These are phyloP conservation scores for Albula goreensis DNA, from an alignment of 2,113 vertebrate genomes.

Conservation along the genomic window DNA sequence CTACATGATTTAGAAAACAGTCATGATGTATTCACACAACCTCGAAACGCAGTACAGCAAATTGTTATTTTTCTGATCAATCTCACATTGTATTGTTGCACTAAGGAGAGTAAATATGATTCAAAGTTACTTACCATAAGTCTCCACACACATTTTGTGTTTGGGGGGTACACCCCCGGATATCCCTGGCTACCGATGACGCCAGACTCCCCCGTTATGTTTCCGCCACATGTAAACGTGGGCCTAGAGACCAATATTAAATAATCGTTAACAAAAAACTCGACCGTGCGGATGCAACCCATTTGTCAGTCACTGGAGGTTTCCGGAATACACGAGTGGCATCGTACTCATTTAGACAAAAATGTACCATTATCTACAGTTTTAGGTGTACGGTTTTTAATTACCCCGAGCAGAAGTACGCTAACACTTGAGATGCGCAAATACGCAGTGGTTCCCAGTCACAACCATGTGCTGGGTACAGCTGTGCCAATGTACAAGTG, in stretches of 20 bases:
- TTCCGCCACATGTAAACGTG: constrained; percentile 87
- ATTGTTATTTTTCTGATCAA: neutral
- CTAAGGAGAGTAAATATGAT: neutral
- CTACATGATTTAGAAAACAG: neutral
- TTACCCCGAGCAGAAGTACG: no score
- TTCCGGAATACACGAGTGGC: neutral
- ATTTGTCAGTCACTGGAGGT: neutral
- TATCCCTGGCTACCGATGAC: constrained; percentile 96
- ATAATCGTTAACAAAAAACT: neutral
- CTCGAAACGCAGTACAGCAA: neutral
- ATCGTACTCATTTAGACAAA: neutral
- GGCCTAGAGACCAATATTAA: constrained; percentile 65
- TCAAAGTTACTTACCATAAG: constrained; percentile 84
- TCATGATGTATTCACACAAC: neutral
- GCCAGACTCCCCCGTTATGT: constrained; percentile 87
- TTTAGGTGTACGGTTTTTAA: no score
- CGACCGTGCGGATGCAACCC: neutral
- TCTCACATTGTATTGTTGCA: neutral
- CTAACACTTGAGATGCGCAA: neutral
- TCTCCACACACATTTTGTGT: constrained; percentile 97
- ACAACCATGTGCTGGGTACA: neutral
- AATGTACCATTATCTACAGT: no score
- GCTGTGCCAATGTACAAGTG: neutral
- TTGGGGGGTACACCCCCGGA: constrained; percentile 95
- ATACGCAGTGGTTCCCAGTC: neutral